Percentiles rank a stretch among this genome's conserved stretches.
Evolutionary conservation across 2,113 vertebrate genomes (phyloP).

Genomic region (Actenoides hombroni): DNA sequence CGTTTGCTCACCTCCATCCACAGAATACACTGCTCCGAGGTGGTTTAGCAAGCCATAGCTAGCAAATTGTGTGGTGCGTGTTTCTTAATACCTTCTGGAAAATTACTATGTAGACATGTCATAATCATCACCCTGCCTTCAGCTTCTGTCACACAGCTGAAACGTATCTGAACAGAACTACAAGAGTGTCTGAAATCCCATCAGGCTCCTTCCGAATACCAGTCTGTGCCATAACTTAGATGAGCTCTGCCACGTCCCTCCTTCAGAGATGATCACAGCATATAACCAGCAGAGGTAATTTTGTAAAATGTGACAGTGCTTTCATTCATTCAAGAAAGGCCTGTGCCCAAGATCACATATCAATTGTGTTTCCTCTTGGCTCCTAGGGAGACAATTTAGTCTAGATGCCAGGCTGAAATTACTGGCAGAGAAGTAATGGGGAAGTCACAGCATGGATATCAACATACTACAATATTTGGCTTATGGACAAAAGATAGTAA

Average conservation of each 20-base stretch:
- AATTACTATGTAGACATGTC: not conserved
- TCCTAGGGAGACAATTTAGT: slow-evolving; percentile 34
- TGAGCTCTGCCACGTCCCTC: slow-evolving; percentile 30
- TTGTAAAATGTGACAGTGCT: slow-evolving; percentile 5
- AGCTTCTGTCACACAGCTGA: not conserved
- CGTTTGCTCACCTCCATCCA: not conserved
- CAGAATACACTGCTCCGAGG: not conserved
- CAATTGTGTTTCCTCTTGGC: slow-evolving; percentile 19
- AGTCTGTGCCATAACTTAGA: not conserved
- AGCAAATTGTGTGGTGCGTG: not conserved
- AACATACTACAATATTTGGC: slow-evolving; percentile 2
- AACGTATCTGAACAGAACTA: not conserved
- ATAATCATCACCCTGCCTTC: not conserved
- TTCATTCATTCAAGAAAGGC: slow-evolving; percentile 45
- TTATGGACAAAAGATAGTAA: slow-evolving; percentile 38
- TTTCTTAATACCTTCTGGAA: not conserved
- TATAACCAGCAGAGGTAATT: slow-evolving; percentile 28
- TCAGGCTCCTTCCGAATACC: not conserved
- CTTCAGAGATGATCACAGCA: not conserved
- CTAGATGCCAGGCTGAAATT: slow-evolving; percentile 44
- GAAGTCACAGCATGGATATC: slow-evolving; percentile 8
- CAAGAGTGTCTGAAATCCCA: not conserved
- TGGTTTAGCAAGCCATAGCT: not conserved
- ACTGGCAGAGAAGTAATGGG: slow-evolving; percentile 36
- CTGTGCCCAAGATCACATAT: not conserved